Evolutionary conservation across 2,888 invertebrate genomes (phyloP).

Genomic region (Bruchidius siliquastri): DNA sequence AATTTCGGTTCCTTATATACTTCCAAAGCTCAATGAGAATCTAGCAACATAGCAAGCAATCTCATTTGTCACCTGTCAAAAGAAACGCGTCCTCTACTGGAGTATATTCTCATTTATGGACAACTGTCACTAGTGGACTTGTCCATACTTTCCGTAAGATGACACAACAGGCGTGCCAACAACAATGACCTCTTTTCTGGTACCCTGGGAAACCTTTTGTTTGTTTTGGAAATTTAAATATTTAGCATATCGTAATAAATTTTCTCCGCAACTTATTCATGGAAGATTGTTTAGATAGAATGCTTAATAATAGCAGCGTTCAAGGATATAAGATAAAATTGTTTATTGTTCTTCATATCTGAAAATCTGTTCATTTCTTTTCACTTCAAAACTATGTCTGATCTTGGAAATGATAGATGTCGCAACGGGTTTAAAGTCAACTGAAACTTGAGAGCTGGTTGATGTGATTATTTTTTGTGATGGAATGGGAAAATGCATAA

Average conservation of each 20-base stretch:
- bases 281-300: too few relatives aligned
- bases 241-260: neutral
- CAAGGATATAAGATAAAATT: too few relatives aligned
- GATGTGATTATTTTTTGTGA: neutral
- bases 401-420: neutral
- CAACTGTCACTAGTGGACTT: neutral
- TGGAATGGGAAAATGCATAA: neutral
- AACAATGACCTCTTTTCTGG: neutral
- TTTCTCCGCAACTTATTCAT: neutral
- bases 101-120: too few relatives aligned
- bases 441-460: neutral
- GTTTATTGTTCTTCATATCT: too few relatives aligned
- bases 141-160: neutral
- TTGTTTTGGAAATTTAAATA: neutral
- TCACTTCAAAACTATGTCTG: neutral
- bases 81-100: neutral
- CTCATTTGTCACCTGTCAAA: neutral
- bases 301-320: too few relatives aligned
- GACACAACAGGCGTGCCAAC: neutral
- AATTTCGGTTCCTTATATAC: neutral
- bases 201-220: neutral
- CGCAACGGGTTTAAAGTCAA: neutral
- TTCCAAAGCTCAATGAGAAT: neutral
- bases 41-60: neutral
- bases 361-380: too few relatives aligned